Evolutionary conservation across 2,888 invertebrate species (phyloP).

Genomic region (Ommatoiulus sabulosus): DNA sequence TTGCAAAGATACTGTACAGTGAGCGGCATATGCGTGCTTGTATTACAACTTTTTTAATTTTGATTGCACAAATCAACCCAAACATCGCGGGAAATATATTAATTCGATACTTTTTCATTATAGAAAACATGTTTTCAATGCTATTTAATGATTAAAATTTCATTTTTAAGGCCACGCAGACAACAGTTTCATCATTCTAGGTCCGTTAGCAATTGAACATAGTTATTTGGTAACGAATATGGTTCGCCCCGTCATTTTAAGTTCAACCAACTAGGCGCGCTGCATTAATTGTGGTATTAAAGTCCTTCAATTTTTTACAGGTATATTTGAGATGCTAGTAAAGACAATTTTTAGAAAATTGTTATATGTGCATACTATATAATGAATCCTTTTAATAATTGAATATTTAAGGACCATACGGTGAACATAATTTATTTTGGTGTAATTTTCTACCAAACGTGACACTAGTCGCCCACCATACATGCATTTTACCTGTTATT

Average conservation of each 20-base stretch:
- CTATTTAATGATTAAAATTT: too few relatives aligned
- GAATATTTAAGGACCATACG: background rate
- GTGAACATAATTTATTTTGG: background rate
- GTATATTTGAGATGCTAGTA: background rate
- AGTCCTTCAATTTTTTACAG: background rate
- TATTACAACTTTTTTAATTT: too few relatives aligned
- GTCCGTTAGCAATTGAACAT: too few relatives aligned
- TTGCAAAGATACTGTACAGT: too few relatives aligned
- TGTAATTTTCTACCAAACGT: background rate
- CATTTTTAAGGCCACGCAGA: too few relatives aligned
- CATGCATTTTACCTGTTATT: background rate
- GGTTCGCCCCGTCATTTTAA: background rate
- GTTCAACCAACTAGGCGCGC: background rate
- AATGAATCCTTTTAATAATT: background rate
- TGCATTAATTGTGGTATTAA: background rate
- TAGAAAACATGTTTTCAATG: too few relatives aligned
- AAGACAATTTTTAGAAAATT: background rate
- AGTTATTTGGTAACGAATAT: too few relatives aligned
- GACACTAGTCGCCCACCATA: constrained; percentile 7
- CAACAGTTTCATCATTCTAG: too few relatives aligned
- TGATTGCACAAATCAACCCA: too few relatives aligned
- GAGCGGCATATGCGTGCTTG: too few relatives aligned
- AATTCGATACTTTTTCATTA: too few relatives aligned
- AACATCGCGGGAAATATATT: too few relatives aligned
- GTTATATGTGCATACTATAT: background rate